Conservation (phyloP, 1,140 invertebrate genomes). For the Neodiprion pinetum region DNA sequence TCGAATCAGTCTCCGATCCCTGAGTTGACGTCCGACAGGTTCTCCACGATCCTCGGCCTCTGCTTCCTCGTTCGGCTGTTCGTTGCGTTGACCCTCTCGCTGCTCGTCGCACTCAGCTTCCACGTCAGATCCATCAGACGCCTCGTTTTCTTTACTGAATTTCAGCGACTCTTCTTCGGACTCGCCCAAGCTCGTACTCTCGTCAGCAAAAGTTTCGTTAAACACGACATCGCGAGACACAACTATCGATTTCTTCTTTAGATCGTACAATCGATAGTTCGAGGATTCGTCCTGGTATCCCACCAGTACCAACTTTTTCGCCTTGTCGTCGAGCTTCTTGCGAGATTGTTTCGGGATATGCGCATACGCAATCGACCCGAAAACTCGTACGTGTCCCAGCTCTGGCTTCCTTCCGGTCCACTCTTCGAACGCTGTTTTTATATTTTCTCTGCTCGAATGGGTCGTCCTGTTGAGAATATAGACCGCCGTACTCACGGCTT, state of each 20-base stretch:
- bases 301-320: slow-evolving; percentile 31
- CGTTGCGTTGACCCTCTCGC: background rate
- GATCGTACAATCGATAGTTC: slow-evolving; percentile 26
- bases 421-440: slow-evolving; percentile 32
- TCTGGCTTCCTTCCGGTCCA: slow-evolving; percentile 29
- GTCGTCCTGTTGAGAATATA: slow-evolving; percentile 43
- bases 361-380: slow-evolving; percentile 28
- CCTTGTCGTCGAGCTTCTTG: slow-evolving; percentile 28
- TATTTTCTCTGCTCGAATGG: slow-evolving; percentile 9
- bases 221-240: slow-evolving; percentile 25
- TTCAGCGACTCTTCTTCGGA: background rate
- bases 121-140: background rate
- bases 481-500: slow-evolving; percentile 42
- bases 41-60: background rate
- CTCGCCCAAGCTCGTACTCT: background rate
- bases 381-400: slow-evolving; percentile 30
- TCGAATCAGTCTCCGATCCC: background rate
- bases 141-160: background rate
- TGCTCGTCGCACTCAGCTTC: background rate
- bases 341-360: slow-evolving; percentile 23
- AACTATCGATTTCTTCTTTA: slow-evolving; percentile 18
- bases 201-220: slow-evolving; percentile 17
- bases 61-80: background rate
- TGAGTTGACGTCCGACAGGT: background rate
- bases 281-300: slow-evolving; percentile 29